Percentiles rank a stretch among this genome's conserved stretches.
Conservation (phyloP, 2,797 vertebrate species). For the Dromococcyx pavoninus region DNA sequence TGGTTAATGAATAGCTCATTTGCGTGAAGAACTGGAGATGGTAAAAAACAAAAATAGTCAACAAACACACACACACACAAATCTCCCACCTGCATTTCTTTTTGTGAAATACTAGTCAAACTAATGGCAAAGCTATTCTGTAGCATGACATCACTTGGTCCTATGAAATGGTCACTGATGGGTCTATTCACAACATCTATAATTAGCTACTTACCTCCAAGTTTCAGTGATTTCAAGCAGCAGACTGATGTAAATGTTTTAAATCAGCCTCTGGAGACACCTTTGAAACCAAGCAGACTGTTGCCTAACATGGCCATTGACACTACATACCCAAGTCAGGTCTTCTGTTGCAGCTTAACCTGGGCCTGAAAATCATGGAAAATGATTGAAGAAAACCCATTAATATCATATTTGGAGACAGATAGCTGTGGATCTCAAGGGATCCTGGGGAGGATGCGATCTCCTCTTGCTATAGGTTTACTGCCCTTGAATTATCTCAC, state of each 20-base stretch:
- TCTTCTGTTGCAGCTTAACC: neutral
- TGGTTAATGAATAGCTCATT: conserved; percentile 50
- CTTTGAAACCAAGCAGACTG: neutral
- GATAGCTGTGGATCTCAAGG: neutral
- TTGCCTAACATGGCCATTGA: neutral
- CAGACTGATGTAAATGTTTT: conserved; percentile 28
- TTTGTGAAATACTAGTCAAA: neutral
- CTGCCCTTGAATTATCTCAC: neutral
- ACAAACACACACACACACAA: neutral
- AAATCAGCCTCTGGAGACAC: conserved; percentile 14
- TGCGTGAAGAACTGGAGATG: neutral
- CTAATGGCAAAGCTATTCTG: conserved; percentile 24
- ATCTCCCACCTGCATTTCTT: neutral
- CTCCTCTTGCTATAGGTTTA: neutral
- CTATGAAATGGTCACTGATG: neutral
- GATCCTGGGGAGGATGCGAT: neutral
- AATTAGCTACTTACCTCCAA: conserved; percentile 54
- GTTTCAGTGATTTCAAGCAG: conserved; percentile 5
- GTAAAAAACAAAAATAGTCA: neutral
- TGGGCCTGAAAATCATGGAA: neutral
- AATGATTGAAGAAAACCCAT: neutral
- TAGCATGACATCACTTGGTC: conserved; percentile 9
- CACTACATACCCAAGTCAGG: neutral
- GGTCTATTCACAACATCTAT: conserved; percentile 1
- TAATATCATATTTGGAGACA: neutral